Base-by-base conservation (phyloP, 1,140 invertebrate species). In the Drosophila dunni region DNA sequence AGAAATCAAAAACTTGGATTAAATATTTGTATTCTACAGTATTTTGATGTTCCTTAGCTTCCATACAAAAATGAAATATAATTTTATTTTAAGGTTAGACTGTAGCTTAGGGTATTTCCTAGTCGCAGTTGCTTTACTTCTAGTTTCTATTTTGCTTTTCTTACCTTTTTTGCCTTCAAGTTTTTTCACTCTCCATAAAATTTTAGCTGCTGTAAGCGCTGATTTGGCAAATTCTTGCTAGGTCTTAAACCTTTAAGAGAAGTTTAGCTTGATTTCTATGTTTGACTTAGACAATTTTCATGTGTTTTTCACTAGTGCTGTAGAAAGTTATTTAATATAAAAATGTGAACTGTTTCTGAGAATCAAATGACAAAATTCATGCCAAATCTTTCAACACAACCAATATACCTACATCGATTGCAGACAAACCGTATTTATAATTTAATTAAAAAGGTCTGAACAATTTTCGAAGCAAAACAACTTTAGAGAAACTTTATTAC, bases 161-260 rank as follows among this genome's bases (percentile, higher is more conserved):
- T 40, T 40, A 11, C 9, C 9, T 11, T 42, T 42, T 40, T 42
- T 42, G 11, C 38, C 10, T 42, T 42, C 10, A 42, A 42, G 40
- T 6, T 42, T 42, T 13, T 42, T 42, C n/a, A 5, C 10, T 42
- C 40, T 42, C 4, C n/a, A 6, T 5, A 13, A 42, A 13, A 11
- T 53, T n/a, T 34, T 45, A 36, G 29, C 78, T 54, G 5, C 34
- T 51, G 9, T 51, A 45, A 69, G 38, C 57, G 45, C 68, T 78
- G 77, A 79, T 79, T 79, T 78, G 40, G 44, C 50, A 73, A 78
- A 66, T 78, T 58, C 46, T 38, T 56, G 4, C 3, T 42, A 3
- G 40, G n/a, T 10, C n/a, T 7, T 13, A 42, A 42, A 7, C 11
- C 40, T 42, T 42, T 13, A 40, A 40, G 38, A 11, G 10, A 2